These are phyloP conservation scores for Ptilonorhynchus violaceus DNA, from an alignment of 2,113 vertebrate genomes.

Conservation along the genomic window DNA sequence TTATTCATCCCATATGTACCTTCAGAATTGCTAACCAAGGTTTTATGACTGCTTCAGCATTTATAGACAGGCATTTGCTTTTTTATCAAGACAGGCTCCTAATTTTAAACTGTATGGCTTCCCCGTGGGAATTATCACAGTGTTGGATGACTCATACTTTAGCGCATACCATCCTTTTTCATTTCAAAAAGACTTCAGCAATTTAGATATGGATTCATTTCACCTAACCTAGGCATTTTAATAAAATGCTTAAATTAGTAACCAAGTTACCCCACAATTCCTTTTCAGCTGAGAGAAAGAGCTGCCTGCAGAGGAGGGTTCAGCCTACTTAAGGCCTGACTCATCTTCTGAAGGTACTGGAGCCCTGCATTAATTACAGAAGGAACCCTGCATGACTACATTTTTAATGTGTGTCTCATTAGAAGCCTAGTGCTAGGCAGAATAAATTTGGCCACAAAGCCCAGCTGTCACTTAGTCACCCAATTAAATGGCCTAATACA, in stretches of 20 bases:
- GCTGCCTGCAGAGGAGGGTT: constrained; percentile 3
- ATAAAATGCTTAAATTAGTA: constrained; percentile 48
- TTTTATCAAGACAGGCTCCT: constrained; percentile 11
- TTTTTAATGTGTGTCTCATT: background rate
- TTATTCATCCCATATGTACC: background rate
- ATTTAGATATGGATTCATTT: constrained; percentile 40
- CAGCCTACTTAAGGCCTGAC: constrained; percentile 42
- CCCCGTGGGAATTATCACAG: constrained; percentile 27
- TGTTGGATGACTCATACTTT: constrained; percentile 39
- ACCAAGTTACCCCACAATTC: constrained; percentile 1
- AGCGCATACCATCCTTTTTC: background rate
- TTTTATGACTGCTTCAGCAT: background rate
- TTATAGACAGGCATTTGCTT: background rate
- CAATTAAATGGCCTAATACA: background rate
- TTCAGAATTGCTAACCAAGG: background rate
- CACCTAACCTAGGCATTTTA: constrained; percentile 30
- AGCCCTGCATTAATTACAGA: constrained; percentile 24
- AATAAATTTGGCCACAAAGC: background rate
- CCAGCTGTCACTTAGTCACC: background rate
- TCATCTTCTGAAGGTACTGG: constrained; percentile 22
- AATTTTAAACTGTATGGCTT: background rate
- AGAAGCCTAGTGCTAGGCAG: background rate
- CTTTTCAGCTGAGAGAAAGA: constrained; percentile 2
- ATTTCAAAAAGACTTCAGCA: constrained; percentile 16
- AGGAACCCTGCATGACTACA: background rate